These are phyloP conservation scores for Dione vanillae DNA, from an alignment of 2,888 invertebrate genomes.

Conservation along the genomic window DNA sequence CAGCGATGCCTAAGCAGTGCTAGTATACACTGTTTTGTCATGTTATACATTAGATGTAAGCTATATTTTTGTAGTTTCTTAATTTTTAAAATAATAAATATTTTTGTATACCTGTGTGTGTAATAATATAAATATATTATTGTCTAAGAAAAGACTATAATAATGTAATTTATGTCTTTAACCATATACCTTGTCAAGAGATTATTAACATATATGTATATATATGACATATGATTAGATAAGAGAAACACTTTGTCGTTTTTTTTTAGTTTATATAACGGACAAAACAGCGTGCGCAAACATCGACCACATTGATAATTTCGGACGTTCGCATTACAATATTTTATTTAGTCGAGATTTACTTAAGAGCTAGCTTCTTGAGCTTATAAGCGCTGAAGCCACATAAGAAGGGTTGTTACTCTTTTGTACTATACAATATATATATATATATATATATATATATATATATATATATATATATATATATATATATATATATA, in stretches of 20 bases:
- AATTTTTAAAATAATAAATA: too few relatives aligned
- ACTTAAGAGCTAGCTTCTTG: slow-evolving; percentile 51
- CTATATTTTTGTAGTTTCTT: too few relatives aligned
- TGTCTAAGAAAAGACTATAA: too few relatives aligned
- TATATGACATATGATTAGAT: too few relatives aligned
- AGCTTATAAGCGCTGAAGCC: slow-evolving; percentile 52
- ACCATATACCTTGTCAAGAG: too few relatives aligned
- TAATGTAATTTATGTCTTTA: too few relatives aligned
- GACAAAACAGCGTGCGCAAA: slow-evolving; percentile 75
- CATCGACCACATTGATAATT: slow-evolving; percentile 69
- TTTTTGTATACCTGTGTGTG: too few relatives aligned
- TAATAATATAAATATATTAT: too few relatives aligned
- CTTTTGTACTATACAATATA: slow-evolving; percentile 22
- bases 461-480: neutral
- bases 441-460: too few relatives aligned
- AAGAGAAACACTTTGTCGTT: too few relatives aligned
- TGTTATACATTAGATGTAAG: neutral
- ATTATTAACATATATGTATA: too few relatives aligned
- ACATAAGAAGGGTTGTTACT: slow-evolving; percentile 24
- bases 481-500: neutral
- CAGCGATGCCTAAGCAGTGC: slow-evolving; percentile 79
- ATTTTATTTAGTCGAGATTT: neutral
- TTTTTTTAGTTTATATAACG: slow-evolving; percentile 37
- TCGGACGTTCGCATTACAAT: slow-evolving; percentile 64
- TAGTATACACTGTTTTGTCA: slow-evolving; percentile 66